These are phyloP conservation scores for Morinoia aosen DNA, from an alignment of 2,888 invertebrate species.

Conservation along the genomic window DNA sequence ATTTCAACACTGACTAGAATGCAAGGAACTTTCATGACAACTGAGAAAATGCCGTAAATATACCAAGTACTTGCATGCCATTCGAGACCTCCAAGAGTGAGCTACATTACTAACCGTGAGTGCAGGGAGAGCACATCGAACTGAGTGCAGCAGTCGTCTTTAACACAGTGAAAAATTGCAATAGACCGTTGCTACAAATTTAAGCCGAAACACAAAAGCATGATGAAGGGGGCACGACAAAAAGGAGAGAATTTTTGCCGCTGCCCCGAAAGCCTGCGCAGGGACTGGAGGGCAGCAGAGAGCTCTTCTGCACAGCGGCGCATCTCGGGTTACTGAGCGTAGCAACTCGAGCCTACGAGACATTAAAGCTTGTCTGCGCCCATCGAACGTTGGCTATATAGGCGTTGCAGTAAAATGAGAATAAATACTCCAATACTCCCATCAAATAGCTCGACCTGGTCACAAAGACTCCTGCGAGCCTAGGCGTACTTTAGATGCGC, in stretches of 20 bases:
- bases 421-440: not conserved
- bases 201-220: not conserved
- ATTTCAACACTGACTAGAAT: too few species aligned
- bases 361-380: constrained; percentile 37
- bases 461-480: not conserved
- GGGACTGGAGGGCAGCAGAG: not conserved
- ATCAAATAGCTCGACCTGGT: not conserved
- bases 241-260: constrained; percentile 12
- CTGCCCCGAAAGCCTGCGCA: not conserved
- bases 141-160: not conserved
- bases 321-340: constrained; percentile 12
- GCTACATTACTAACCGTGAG: not conserved
- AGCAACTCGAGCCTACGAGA: not conserved
- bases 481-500: not conserved
- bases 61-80: too few species aligned
- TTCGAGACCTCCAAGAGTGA: not conserved
- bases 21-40: too few species aligned
- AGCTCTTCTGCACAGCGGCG: not conserved
- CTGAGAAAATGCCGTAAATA: too few species aligned
- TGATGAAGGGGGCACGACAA: not conserved
- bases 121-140: not conserved
- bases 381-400: not conserved
- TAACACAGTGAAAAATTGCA: not conserved
- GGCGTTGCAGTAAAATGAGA: not conserved
- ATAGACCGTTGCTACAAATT: not conserved